Evolutionary conservation across 2,888 invertebrate genomes (phyloP).

Genomic region (Volucella inflata): DNA sequence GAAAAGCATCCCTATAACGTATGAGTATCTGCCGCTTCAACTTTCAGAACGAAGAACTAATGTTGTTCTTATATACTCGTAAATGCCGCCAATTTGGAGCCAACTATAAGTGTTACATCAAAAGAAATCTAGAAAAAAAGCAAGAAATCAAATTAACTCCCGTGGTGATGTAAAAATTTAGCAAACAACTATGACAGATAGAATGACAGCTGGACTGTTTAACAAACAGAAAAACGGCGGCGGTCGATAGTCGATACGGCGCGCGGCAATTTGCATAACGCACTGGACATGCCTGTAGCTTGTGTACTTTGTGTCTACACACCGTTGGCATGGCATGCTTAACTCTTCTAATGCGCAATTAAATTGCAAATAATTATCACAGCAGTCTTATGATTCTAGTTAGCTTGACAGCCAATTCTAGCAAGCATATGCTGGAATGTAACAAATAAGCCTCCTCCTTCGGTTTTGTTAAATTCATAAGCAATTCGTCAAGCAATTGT

Average conservation of each 20-base stretch:
- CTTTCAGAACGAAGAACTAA: background rate
- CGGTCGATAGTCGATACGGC: no score
- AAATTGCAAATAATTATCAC: conserved; percentile 48
- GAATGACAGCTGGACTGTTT: conserved; percentile 66
- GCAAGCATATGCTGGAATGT: conserved; percentile 24
- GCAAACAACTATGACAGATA: conserved; percentile 66
- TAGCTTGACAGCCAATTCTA: conserved; percentile 31
- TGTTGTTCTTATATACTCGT: conserved; percentile 16
- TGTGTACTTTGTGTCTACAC: background rate
- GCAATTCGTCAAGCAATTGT: background rate
- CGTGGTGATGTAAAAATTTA: conserved; percentile 22
- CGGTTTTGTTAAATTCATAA: background rate
- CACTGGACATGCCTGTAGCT: conserved; percentile 55
- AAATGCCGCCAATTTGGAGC: conserved; percentile 33
- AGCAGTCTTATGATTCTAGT: conserved; percentile 27
- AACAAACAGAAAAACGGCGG: conserved; percentile 27
- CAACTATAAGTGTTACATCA: conserved; percentile 2
- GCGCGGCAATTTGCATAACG: conserved; percentile 70
- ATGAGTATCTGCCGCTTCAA: background rate
- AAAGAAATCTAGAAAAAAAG: background rate
- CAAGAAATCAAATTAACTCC: conserved; percentile 37
- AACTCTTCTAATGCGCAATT: conserved; percentile 52
- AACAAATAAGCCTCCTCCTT: background rate
- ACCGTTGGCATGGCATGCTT: conserved; percentile 27
- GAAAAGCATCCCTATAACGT: background rate